Evolutionary conservation across 2,113 vertebrate genomes (phyloP), one percentile per base, ranked within the genome.

Genomic region (Egretta garzetta): DNA sequence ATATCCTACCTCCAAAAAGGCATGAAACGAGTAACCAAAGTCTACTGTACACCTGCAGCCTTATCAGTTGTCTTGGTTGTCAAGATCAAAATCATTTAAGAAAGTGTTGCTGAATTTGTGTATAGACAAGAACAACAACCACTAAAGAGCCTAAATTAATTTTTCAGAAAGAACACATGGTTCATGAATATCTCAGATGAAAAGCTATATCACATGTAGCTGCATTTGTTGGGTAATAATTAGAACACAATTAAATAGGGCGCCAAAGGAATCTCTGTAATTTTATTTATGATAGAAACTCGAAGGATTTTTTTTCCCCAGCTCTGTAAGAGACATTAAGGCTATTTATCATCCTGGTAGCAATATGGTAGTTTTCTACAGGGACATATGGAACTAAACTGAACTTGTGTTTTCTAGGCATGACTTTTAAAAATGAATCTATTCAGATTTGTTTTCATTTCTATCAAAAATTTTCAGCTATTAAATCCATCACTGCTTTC

Each of bases 201-300:
- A 93, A 93, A 52, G 45, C 55, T 70, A 0, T 6, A 49, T 62
- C 82, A 90, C 23, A 12, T 64, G 43, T 24, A 90, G 58, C 10
- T n/a, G 3, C 72, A 88, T 86, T 90, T 93, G 59, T 14, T 84
- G 45, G 50, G 63, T 63, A 86, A 77, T 90, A 84, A 93, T 93
- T 92, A 76, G 75, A 92, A 80, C 33, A 82, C 75, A 88, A 91
- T 91, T 96, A 86, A 86, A 74, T 12, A 66, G 67, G 47, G 64
- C 4, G 4, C 68, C 89, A 94, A 93, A 88, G 76, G 72, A 86
- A 88, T 80, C n/a, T 83, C 63, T 56, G 27, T 66, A 81, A 81
- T 94, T 94, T 94, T 84, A 93, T 86, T 95, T 93, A 83, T 45
- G 86, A 62, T 56, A 83, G 88, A 83, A 96, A 83, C 39, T 64